Percentiles rank a stretch among this genome's conserved stretches.
Evolutionary conservation across 2,113 vertebrate genomes (phyloP).

Genomic region (Phoxinus phoxinus): DNA sequence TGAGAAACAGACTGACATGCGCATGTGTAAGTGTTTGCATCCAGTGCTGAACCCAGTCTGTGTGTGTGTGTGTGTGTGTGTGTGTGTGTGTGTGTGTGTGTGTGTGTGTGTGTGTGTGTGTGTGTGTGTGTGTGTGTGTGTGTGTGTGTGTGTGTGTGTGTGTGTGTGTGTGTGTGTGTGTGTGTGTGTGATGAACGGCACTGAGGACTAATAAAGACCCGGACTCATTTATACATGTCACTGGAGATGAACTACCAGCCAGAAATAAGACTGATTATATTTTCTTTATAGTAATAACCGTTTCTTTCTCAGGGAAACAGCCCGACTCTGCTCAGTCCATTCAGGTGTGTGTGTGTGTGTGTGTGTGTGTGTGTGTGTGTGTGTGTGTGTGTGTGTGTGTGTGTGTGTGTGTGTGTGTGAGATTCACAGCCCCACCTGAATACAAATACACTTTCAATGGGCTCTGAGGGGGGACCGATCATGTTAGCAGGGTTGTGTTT

Average conservation of each 20-base stretch:
- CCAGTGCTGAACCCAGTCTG: no score
- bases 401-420: not conserved
- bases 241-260: not conserved
- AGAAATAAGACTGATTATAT: not conserved
- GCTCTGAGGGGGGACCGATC: not conserved
- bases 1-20: no score
- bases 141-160: no score
- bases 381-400: not conserved
- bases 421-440: not conserved
- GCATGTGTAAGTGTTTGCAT: no score
- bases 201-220: not conserved
- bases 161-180: no score
- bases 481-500: not conserved
- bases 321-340: not conserved
- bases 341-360: not conserved
- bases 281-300: not conserved
- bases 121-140: no score
- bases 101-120: no score
- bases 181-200: not conserved
- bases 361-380: constrained; percentile 1
- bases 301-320: not conserved
- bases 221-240: not conserved
- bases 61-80: no score
- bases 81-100: no score
- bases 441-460: not conserved